Evolutionary conservation across 2,797 vertebrate genomes (phyloP).

Genomic region (Molothrus ater): DNA sequence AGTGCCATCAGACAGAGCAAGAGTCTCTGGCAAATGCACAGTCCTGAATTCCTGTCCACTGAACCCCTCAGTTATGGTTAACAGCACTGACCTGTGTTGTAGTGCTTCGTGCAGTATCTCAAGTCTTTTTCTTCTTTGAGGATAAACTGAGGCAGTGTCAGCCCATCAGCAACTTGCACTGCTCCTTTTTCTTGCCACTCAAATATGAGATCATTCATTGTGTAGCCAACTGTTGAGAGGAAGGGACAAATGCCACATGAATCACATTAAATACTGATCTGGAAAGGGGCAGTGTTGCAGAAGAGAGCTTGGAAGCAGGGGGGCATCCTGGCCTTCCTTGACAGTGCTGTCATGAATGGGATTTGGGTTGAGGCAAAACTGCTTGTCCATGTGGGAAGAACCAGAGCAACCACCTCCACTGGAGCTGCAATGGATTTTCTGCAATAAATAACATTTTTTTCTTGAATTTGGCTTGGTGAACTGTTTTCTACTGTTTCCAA

Average conservation of each 20-base stretch:
- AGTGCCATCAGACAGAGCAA: not conserved
- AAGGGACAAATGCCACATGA: not conserved
- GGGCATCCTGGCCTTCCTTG: not conserved
- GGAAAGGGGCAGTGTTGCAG: not conserved
- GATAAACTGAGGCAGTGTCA: conserved; percentile 96
- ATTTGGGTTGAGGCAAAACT: not conserved
- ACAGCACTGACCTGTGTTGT: conserved; percentile 89
- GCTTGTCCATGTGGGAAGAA: not conserved
- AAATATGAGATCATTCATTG: conserved; percentile 98
- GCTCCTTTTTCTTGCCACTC: conserved; percentile 98
- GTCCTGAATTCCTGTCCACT: not conserved
- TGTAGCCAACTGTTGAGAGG: conserved; percentile 89
- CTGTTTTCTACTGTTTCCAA: not conserved
- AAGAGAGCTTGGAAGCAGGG: not conserved
- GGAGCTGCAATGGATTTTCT: not conserved
- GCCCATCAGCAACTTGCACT: conserved; percentile 93
- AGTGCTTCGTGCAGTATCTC: conserved; percentile 98
- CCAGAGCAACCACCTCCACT: not conserved
- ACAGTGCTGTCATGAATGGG: not conserved
- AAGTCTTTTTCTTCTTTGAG: conserved; percentile 98
- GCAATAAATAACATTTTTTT: not conserved
- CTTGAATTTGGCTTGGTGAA: not conserved
- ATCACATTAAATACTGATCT: not conserved
- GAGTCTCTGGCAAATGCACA: not conserved
- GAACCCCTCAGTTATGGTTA: not conserved